A percentile compares a stretch with the other conserved stretches of the same genome.
Evolutionary conservation across 2,113 vertebrate genomes (phyloP).

Genomic region (Anthoscopus minutus): DNA sequence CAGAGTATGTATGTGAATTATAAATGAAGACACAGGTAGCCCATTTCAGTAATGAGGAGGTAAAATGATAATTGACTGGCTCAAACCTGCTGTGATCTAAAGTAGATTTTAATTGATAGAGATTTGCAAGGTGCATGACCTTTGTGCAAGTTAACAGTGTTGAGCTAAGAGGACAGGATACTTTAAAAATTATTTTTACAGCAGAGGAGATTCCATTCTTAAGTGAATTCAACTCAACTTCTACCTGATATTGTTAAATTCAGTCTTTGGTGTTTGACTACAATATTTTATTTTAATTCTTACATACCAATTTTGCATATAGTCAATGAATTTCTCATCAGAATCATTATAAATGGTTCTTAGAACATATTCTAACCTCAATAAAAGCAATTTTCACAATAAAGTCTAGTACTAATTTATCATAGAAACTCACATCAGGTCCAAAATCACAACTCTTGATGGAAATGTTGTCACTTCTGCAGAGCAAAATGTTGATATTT

Average conservation of each 20-base stretch:
- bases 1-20: neutral
- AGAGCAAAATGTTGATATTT: neutral
- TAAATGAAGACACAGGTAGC: neutral
- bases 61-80: neutral
- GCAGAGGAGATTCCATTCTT: neutral
- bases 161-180: neutral
- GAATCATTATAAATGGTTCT: neutral
- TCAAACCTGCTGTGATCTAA: conserved; percentile 1
- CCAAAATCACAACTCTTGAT: neutral
- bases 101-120: conserved; percentile 24
- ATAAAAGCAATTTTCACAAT: neutral
- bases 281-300: neutral
- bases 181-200: neutral
- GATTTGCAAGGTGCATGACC: neutral
- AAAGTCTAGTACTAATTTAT: neutral
- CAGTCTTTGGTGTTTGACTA: neutral
- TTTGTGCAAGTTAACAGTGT: neutral
- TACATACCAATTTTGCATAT: neutral
- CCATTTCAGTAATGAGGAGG: neutral
- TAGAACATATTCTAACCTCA: neutral
- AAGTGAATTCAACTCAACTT: neutral
- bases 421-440: neutral
- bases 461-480: neutral
- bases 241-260: neutral
- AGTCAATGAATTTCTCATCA: neutral